Evolutionary conservation across 2,888 invertebrate genomes (phyloP), one percentile per base, ranked within the genome.

Genomic region (Heterodera filipjevi): DNA sequence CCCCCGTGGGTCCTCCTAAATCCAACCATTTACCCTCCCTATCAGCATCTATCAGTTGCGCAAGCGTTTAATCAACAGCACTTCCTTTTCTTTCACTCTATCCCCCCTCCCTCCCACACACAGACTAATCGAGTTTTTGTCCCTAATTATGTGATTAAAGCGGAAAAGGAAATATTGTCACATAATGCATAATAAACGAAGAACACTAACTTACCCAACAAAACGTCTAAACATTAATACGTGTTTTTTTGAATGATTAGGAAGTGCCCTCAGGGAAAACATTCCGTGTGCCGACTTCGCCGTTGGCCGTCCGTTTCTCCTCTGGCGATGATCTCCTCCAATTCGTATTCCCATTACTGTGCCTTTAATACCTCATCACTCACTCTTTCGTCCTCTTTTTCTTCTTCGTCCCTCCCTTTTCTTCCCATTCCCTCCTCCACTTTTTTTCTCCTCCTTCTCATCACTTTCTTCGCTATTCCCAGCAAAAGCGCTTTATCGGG

Each of bases 231-330:
- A n/a, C n/a, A 1, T 53, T 19, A 53, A 53, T 16, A 19, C 53
- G 5, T 53, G 22, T 22, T 22, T 22, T 53, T 53, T 53, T 53
- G 6, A 53, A 22, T 53, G 2, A 59, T 27, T 27, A 27, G 59
- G 27, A 59, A 59, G 59, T 59, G 59, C 59, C 59, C 10, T 59
- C 59, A 59, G 59, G n/a, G 59, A 59, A 59, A 59, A 59, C 59
- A 59, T 59, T n/a, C n/a, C n/a, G n/a, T 22, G 27, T 12, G 27
- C 59, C 59, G 22, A 59, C 27, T 59, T 59, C 22, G 53, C n/a
- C n/a, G 53, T 59, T 59, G 59, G n/a, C 59, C n/a, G n/a, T 59
- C 27, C n/a, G n/a, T n/a, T 19, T 53, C 27, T 59, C 27, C 59
- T 27, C 27, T 27, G n/a, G 59, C n/a, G 27, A 59, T 59, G 59